phyloP scores from a whole-genome alignment of 2,113 vertebrate genomes.

The Anser cygnoides region DNA sequence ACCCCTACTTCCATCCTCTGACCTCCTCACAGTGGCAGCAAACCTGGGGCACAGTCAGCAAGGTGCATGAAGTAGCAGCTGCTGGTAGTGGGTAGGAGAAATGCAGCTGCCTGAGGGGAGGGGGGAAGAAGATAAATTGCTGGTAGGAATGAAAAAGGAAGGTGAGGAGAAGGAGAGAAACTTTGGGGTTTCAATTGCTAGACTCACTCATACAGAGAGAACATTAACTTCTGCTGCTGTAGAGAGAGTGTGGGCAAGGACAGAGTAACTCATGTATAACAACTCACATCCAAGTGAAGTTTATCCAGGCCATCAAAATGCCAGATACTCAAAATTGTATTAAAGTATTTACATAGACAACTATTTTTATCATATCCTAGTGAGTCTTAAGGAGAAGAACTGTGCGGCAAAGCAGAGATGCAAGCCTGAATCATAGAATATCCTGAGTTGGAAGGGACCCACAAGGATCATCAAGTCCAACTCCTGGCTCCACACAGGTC shows the following conservation, averaged over 20 bases:
- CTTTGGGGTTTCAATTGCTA: neutral
- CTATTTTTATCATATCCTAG: neutral
- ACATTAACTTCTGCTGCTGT: neutral
- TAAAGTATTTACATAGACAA: neutral
- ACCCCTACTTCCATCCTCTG: neutral
- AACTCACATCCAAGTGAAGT: neutral
- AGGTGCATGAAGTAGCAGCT: neutral
- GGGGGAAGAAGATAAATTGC: neutral
- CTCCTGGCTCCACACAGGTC: too few species aligned
- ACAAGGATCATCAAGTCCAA: too few species aligned
- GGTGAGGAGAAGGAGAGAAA: neutral
- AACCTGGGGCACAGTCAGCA: neutral
- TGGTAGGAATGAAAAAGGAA: neutral
- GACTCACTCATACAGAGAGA: neutral
- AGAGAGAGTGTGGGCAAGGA: neutral
- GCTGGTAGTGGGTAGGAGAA: neutral
- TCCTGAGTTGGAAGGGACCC: too few species aligned
- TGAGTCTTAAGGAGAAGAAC: neutral
- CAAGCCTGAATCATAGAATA: neutral
- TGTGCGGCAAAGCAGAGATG: accelerated
- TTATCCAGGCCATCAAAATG: neutral
- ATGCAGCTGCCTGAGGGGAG: neutral
- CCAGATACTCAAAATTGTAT: neutral
- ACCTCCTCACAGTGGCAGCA: neutral
- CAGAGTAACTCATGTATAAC: neutral